Evolutionary conservation across 1,140 invertebrate species (phyloP).

Genomic region (Drosophila saltans): DNA sequence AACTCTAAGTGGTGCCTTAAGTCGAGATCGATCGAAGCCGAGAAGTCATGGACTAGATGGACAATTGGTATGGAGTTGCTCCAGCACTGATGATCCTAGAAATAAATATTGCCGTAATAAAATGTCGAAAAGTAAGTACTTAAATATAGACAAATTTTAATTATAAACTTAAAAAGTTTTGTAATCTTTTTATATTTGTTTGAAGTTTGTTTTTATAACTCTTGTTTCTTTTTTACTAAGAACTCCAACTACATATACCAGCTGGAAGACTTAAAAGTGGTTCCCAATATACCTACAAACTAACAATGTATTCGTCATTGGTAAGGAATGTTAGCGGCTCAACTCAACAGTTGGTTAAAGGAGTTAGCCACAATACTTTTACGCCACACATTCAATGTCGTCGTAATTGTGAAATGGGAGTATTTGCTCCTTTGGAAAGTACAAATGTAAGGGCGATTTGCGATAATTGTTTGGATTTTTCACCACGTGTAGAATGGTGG

Average conservation of each 20-base stretch:
- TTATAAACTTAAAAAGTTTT: too few species aligned
- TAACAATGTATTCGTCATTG: constrained; percentile 7
- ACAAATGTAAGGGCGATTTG: constrained; percentile 14
- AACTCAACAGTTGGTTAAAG: constrained; percentile 4
- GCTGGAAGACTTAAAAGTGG: neutral
- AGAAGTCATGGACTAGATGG: accelerated
- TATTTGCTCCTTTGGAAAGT: constrained; percentile 17
- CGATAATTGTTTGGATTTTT: constrained; percentile 2
- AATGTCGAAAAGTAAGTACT: constrained; percentile 31
- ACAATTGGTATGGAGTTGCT: constrained; percentile 17
- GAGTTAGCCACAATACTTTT: neutral
- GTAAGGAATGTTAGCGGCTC: neutral
- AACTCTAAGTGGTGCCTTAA: constrained; percentile 9
- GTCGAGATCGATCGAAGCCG: neutral
- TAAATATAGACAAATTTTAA: neutral
- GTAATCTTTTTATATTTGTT: too few species aligned
- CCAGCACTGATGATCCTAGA: neutral
- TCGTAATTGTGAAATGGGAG: constrained; percentile 13
- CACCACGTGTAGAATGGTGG: constrained; percentile 29
- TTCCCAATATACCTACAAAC: neutral
- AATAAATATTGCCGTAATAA: constrained; percentile 18
- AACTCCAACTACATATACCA: constrained; percentile 5
- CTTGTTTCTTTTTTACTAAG: neutral
- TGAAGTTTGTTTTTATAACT: neutral
- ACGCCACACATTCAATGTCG: constrained; percentile 25